Evolutionary conservation across 2,888 invertebrate species (phyloP).

Genomic region (Andrena camellia): DNA sequence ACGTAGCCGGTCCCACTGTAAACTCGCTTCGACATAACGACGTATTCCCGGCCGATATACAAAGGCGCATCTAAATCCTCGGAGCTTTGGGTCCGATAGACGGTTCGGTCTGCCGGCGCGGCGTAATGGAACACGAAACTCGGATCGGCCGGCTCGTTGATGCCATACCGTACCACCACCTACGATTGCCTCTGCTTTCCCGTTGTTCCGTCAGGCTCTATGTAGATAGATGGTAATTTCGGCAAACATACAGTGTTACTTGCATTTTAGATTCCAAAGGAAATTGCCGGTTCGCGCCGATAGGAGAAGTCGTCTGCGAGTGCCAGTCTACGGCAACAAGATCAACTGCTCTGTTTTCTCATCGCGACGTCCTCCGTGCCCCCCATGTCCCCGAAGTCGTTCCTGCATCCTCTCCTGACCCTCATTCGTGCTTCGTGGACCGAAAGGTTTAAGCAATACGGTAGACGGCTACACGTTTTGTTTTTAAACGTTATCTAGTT

Average conservation of each 20-base stretch:
- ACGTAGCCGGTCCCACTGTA: slow-evolving; percentile 66
- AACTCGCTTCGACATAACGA: slow-evolving; percentile 72
- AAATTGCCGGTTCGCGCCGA: slow-evolving; percentile 50
- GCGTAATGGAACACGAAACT: slow-evolving; percentile 62
- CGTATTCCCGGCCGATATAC: slow-evolving; percentile 68
- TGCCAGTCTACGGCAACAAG: neutral
- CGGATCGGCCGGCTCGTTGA: slow-evolving; percentile 36
- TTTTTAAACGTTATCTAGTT: neutral
- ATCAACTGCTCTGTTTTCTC: neutral
- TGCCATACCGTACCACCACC: slow-evolving; percentile 21
- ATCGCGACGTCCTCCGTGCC: neutral
- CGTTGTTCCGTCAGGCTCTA: slow-evolving; percentile 16
- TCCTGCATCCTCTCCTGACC: neutral
- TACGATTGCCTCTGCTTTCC: slow-evolving; percentile 21
- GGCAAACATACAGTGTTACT: slow-evolving; percentile 68
- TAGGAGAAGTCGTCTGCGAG: neutral
- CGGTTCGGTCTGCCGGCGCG: slow-evolving; percentile 4
- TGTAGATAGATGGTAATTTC: slow-evolving; percentile 75
- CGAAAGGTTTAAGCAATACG: neutral
- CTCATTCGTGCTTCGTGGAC: neutral
- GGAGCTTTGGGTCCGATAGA: slow-evolving; percentile 44
- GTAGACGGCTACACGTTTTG: neutral
- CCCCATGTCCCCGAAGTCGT: neutral
- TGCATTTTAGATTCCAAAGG: slow-evolving; percentile 69
- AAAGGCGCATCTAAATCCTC: slow-evolving; percentile 66